Evolutionary conservation across 2,888 invertebrate genomes (phyloP), one percentile per base, ranked within the genome.

Genomic region (Sarcophaga carnaria): DNA sequence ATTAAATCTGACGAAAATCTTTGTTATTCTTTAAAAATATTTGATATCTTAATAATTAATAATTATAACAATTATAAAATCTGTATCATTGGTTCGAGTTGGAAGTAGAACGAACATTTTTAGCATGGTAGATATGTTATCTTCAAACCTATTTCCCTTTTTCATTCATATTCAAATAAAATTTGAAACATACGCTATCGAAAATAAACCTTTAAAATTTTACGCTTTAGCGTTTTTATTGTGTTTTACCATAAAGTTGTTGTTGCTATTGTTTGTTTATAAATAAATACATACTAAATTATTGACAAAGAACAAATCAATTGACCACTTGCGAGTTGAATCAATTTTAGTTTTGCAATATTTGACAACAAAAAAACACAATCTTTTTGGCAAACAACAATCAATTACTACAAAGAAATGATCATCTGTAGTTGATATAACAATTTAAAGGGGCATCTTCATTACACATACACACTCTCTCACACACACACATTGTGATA

Each of bases 391-490:
- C 67, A 72, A 25, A 63, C 37, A 25, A 63, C 37, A 37, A 74
- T 74, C 77, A 83, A 77, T 78, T 83, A 77, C 37, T 37, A n/a
- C 47, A 72, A 37, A 37, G 10, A 37, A 37, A 49, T 78, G 27
- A 71, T 69, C 62, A 72, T 59, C 25, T 49, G 37, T 37, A 66
- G 45, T 67, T 45, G 45, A 10, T 37, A 45, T 27, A 54, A 17
- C 59, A 54, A 20, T 60, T 74, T 75, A 14, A 54, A 20, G 70
- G 69, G 62, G 67, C 74, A 79, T 79, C 83, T 25, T 25, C 11
- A 83, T 62, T 60, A 60, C 8, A 1, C 8, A 37, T 8, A 37
- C 37, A 27, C 25, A 25, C 25, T 3, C 25, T 3, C 25, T 3
- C 25, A 25, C 37, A 37, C 37, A 37, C 37, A 37, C 37, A 64